phyloP scores from a whole-genome alignment of 2,888 invertebrate species.

The Drosophila demipolita region DNA sequence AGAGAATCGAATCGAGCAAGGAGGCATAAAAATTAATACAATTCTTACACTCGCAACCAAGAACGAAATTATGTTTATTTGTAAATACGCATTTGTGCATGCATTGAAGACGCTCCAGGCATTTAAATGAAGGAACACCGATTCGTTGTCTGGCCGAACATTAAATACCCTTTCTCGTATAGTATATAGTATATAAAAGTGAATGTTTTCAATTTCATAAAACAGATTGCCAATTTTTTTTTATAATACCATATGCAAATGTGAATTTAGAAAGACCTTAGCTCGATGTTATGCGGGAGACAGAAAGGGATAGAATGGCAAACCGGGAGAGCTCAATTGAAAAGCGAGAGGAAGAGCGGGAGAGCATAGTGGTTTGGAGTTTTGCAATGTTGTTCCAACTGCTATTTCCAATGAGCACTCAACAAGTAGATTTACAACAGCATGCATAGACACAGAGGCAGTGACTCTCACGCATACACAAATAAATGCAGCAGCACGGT shows the following conservation, averaged over 20 bases:
- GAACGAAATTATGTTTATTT: constrained; percentile 3
- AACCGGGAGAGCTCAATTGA: constrained; percentile 12
- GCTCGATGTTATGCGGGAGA: constrained; percentile 11
- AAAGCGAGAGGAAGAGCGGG: constrained; percentile 1
- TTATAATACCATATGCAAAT: neutral
- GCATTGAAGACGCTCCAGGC: neutral
- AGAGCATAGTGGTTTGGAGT: constrained; percentile 21
- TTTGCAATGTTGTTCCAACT: constrained; percentile 45
- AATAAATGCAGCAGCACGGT: constrained; percentile 32
- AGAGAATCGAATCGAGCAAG: constrained; percentile 1
- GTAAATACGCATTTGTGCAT: constrained; percentile 1
- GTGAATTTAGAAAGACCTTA: neutral
- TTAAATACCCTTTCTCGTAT: neutral
- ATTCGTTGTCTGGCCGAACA: neutral
- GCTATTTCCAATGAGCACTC: constrained; percentile 56
- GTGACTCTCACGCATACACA: neutral
- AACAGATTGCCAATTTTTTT: neutral
- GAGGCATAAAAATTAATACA: constrained; percentile 29
- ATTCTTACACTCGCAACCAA: constrained; percentile 6
- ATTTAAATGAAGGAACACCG: neutral
- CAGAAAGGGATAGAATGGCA: constrained; percentile 16
- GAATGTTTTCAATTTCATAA: neutral
- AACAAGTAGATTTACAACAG: constrained; percentile 55
- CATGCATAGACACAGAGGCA: constrained; percentile 17
- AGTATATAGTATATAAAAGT: neutral